These are phyloP conservation scores for Drosophila neotestacea DNA, from an alignment of 2,888 invertebrate species.

Conservation along the genomic window DNA sequence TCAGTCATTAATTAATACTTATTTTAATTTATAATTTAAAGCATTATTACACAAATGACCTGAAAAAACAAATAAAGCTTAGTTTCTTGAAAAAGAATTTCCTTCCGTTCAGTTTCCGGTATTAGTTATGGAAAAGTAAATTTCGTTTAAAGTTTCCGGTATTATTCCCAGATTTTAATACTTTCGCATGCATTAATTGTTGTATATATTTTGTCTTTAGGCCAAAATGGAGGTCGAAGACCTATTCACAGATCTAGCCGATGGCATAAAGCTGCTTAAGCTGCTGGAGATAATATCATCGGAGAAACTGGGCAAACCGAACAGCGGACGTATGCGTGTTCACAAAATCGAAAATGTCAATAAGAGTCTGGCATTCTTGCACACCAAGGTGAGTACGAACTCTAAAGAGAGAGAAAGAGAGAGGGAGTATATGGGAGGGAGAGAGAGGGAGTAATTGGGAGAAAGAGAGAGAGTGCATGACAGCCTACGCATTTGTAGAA, in stretches of 20 bases:
- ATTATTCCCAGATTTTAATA: not conserved
- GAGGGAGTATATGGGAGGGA: not conserved
- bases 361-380: conserved; percentile 97
- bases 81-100: no score
- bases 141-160: no score
- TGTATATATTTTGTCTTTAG: conserved; percentile 86
- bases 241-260: conserved; percentile 97
- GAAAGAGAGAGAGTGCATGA: not conserved
- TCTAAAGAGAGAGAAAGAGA: conserved; percentile 13
- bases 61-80: no score
- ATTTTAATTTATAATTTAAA: no score
- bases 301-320: conserved; percentile 98
- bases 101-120: no score
- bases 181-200: not conserved
- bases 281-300: conserved; percentile 99
- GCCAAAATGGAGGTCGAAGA: conserved; percentile 99
- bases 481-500: conserved; percentile 75
- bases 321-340: conserved; percentile 97
- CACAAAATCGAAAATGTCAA: conserved; percentile 99
- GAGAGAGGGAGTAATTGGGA: conserved; percentile 5
- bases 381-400: conserved; percentile 91
- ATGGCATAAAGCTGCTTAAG: conserved; percentile 96
- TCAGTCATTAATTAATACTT: no score
- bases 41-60: no score
- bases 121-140: no score